Conservation (phyloP, 2,797 vertebrate genomes). For the Ibycter americanus region DNA sequence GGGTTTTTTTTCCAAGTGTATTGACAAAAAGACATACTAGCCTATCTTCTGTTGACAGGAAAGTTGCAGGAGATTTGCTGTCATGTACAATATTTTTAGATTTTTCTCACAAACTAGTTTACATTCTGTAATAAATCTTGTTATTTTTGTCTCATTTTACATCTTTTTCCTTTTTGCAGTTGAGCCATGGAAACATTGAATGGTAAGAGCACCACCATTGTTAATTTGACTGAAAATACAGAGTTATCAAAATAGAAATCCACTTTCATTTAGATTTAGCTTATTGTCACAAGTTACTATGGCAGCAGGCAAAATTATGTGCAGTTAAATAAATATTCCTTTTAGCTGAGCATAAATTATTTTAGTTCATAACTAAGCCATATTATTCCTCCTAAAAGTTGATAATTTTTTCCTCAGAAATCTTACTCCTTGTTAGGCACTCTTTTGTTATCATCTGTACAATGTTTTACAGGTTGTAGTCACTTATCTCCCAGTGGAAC, state of each 20-base stretch:
- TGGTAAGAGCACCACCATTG: not conserved
- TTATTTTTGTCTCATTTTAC: not conserved
- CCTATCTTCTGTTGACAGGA: not conserved
- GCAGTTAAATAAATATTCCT: not conserved
- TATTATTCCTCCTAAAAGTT: not conserved
- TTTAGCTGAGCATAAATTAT: not conserved
- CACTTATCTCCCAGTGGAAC: not conserved
- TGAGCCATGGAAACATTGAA: not conserved
- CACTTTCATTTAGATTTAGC: not conserved
- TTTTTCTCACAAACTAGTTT: not conserved
- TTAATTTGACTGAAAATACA: not conserved
- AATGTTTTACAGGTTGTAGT: not conserved
- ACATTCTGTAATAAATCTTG: not conserved
- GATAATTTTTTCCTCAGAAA: not conserved
- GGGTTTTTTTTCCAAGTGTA: rapidly evolving
- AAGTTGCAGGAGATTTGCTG: not conserved
- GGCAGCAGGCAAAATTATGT: not conserved
- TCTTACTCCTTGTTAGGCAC: not conserved
- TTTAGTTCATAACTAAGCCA: not conserved
- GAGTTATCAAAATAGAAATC: not conserved
- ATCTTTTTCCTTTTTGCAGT: not conserved
- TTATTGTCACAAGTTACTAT: not conserved
- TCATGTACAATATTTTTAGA: not conserved
- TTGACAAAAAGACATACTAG: not conserved
- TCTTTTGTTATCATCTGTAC: not conserved